Base-by-base conservation (phyloP, 2,888 invertebrate genomes). In the Trissolcus brochymenae region DNA sequence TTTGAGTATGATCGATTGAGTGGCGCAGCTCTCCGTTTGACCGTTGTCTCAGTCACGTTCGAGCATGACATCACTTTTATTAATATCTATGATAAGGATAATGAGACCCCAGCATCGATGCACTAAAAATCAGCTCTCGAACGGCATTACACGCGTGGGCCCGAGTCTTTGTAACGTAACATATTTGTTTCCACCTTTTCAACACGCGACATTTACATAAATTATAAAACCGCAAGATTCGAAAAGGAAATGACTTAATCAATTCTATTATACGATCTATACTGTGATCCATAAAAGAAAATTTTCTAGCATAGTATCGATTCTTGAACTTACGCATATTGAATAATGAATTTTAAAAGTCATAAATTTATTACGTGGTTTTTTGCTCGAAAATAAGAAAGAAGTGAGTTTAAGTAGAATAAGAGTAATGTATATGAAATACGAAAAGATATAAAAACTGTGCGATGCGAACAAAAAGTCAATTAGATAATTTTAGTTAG, bases 1-100 rank as follows among this genome's bases (percentile, higher is more conserved):
- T 73, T 73, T 53, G 51, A 76, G 70, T 56, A 73, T 66, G 72
- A 77, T 78, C 54, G 66, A 75, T 74, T 55, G 73, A 62, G 13
- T 53, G 55, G 7, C 46, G 40, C 53, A 53, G 53, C 61, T 74
- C 51, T 21, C 57, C 57, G 43, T 67, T 72, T 76, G 54, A 71
- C 57, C 66, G 70, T 35, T 43, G 65, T 40, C 55, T 70, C 41
- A 60, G 59, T 70, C 65, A 70, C 75, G 61, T 66, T 70, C 60
- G 70, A 60, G 57, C 59, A 76, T 76, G 76, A 77, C 68, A 72
- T 78, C 78, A 78, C 65, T 57, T 74, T 73, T 78, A 78, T 78
- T 73, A 73, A 78, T 78, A 78, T 56, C 61, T 66, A 64, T 78
- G 78, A 78, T 78, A 78, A 78, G 78, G 66, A 78, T 70, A 74